Evolutionary conservation across 2,113 vertebrate species (phyloP), one percentile per base, ranked within the genome.

Genomic region (Lanius ludovicianus): DNA sequence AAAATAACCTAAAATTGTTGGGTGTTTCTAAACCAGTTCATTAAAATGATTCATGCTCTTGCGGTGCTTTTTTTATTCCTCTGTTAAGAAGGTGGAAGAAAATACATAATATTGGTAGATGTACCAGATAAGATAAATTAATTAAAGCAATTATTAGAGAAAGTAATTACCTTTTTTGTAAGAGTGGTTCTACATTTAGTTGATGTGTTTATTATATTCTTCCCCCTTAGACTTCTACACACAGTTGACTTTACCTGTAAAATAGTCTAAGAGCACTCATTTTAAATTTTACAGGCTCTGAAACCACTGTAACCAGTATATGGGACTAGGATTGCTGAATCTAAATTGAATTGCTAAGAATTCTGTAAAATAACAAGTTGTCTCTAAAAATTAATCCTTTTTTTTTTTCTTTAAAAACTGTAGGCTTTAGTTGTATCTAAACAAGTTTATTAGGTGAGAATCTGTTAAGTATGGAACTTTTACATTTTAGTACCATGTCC

Each of bases 361-460:
- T 94, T 95, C 93, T 95, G 89, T 96, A 87, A 93, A 95, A 95
- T 91, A 96, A 95, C 91, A 95, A 95, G 69, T 95, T 0, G 7
- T 95, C 44, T 94, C 91, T 95, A 89, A 94, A 96, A 96, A 92
- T 76, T 52, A 93, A 81, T 89, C 60, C 30, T 77, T 93, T 86
- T 80, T 89, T 89, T 91, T 91, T 89, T 95, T 69, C 39, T 90
- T 93, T 81, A 90, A 74, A 87, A 96, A 95, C 89, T 95, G 83
- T 93, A 68, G 73, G 56, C 89, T 90, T 95, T 92, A 74, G 75
- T 87, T 95, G 89, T 97, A 95, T 96, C 96, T 91, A 97, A 96
- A 89, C 91, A 96, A 78, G 68, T 97, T 97, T 97, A 96, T 95
- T 95, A 84, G 95, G 96, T 97, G 96, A 96, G 96, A 97, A 96